phyloP scores from a whole-genome alignment of 2,113 vertebrate species.

The Toxostoma redivivum region DNA sequence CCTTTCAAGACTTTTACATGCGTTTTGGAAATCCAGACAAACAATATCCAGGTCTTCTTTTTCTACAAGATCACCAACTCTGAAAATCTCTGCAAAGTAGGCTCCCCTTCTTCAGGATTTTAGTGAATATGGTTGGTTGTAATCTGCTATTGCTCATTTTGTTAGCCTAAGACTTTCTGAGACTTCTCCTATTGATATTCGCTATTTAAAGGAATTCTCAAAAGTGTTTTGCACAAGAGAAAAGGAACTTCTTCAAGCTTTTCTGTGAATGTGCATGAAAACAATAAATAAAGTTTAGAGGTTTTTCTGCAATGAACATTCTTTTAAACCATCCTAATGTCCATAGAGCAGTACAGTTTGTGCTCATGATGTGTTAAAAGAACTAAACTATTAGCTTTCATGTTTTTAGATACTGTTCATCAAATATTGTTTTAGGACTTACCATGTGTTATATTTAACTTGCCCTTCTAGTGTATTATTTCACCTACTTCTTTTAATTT shows the following conservation, averaged over 20 bases:
- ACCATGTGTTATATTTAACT: background rate
- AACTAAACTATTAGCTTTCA: background rate
- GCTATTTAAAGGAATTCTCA: background rate
- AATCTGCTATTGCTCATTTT: background rate
- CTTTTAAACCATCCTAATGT: background rate
- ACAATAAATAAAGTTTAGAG: background rate
- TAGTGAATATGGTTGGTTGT: background rate
- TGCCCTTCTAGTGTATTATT: background rate
- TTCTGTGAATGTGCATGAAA: background rate
- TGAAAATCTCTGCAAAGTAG: background rate
- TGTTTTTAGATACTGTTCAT: background rate
- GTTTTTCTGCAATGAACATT: background rate
- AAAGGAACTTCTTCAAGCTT: background rate
- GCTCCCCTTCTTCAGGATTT: background rate
- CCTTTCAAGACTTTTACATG: background rate
- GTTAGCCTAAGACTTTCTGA: background rate
- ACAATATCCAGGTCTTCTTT: background rate
- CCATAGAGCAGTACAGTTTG: background rate
- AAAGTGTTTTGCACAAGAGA: background rate
- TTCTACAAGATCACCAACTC: background rate
- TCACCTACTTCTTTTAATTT: background rate
- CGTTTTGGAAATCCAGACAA: background rate
- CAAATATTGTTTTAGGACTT: background rate
- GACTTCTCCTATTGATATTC: background rate
- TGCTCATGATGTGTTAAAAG: background rate